These are phyloP conservation scores for Plecturocebus donacophilus DNA, from an alignment of 2,113 vertebrate species.

Conservation along the genomic window DNA sequence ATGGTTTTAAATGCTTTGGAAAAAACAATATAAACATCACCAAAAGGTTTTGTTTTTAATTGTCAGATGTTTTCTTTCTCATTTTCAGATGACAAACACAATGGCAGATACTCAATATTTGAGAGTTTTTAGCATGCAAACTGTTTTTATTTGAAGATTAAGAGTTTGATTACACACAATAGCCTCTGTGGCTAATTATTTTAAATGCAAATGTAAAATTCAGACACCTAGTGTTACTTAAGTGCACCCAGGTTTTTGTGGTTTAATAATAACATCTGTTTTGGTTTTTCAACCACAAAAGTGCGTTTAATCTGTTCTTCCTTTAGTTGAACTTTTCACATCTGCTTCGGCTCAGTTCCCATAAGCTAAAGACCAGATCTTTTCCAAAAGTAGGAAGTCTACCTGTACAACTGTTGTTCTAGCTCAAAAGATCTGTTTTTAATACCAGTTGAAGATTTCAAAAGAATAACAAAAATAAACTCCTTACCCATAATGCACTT, in stretches of 20 bases:
- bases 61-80: conserved; percentile 41
- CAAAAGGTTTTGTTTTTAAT: conserved; percentile 37
- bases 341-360: conserved; percentile 87
- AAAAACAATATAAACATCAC: conserved; percentile 36
- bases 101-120: conserved; percentile 40
- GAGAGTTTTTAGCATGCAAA: not conserved
- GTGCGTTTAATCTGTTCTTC: conserved; percentile 89
- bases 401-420: conserved; percentile 84
- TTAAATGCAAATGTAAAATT: conserved; percentile 75
- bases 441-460: conserved; percentile 83
- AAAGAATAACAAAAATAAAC: conserved; percentile 82
- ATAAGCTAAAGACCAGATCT: conserved; percentile 87
- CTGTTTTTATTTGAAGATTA: conserved; percentile 50
- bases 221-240: conserved; percentile 87
- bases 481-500: conserved; percentile 64
- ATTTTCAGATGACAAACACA: conserved; percentile 43
- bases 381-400: conserved; percentile 85
- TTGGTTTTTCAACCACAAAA: conserved; percentile 88
- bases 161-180: conserved; percentile 34
- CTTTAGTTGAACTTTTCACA: conserved; percentile 91
- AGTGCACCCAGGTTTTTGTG: conserved; percentile 83
- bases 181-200: conserved; percentile 80
- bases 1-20: not conserved
- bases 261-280: conserved; percentile 90
- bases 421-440: conserved; percentile 83